Percentiles rank a stretch among this genome's conserved stretches.
phyloP scores from a whole-genome alignment of 1,140 invertebrate genomes.

The Telenomus remus region DNA sequence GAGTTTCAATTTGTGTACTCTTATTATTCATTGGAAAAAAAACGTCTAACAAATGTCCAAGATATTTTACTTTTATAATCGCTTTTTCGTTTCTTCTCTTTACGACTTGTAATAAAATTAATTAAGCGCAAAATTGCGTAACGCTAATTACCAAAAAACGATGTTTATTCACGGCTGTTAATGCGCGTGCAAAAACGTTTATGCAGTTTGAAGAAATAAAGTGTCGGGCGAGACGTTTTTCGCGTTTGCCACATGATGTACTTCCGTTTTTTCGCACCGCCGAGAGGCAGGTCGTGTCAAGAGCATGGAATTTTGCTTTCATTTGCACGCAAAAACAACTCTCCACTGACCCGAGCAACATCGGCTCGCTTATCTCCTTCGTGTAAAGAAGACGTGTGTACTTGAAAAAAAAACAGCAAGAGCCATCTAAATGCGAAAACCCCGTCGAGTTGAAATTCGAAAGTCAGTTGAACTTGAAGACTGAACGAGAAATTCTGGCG shows the following conservation, averaged over 20 bases:
- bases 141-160: constrained; percentile 2
- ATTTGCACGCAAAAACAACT: constrained; percentile 15
- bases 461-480: too few relatives aligned
- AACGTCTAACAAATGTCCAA: background rate
- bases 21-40: too few relatives aligned
- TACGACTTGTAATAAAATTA: too few relatives aligned
- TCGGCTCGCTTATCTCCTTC: background rate
- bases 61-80: background rate
- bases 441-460: too few relatives aligned
- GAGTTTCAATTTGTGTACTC: too few relatives aligned
- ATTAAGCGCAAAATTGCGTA: too few relatives aligned
- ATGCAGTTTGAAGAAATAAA: constrained; percentile 10
- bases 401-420: too few relatives aligned
- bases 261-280: constrained; percentile 36
- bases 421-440: too few relatives aligned
- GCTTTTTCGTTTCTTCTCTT: background rate
- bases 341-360: constrained; percentile 10
- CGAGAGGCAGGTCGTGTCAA: constrained; percentile 41
- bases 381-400: constrained; percentile 10
- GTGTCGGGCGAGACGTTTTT: constrained; percentile 11
- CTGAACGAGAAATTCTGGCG: too few relatives aligned
- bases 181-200: constrained; percentile 26
- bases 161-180: constrained; percentile 23
- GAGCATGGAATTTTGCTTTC: constrained; percentile 11
- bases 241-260: constrained; percentile 21